Conservation (phyloP, 2,797 vertebrate genomes). For the Gymnocypris eckloni region DNA sequence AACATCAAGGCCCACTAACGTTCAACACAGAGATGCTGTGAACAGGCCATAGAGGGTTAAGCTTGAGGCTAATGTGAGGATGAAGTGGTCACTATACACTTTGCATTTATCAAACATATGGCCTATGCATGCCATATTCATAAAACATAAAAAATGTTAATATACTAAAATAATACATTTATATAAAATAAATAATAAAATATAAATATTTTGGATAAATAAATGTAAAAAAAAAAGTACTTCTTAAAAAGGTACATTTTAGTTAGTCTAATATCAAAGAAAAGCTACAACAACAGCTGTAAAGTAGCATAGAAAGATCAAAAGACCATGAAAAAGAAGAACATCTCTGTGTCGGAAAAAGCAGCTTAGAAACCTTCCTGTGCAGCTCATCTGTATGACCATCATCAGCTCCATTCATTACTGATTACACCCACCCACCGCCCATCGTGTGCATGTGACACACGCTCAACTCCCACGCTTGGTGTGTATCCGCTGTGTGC, state of each 20-base stretch:
- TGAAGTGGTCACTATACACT: neutral
- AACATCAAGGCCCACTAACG: slow-evolving; percentile 40
- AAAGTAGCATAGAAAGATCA: neutral
- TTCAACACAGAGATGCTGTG: slow-evolving; percentile 32
- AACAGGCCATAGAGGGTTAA: neutral
- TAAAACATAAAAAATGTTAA: neutral
- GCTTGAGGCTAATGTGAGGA: neutral
- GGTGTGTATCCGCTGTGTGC: slow-evolving; percentile 27
- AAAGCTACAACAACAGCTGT: neutral
- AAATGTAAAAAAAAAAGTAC: too few species aligned
- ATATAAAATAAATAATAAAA: neutral
- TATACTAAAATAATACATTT: neutral
- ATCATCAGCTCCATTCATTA: slow-evolving; percentile 34
- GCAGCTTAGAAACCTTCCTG: slow-evolving; percentile 9
- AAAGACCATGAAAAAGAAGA: neutral
- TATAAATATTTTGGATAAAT: too few species aligned
- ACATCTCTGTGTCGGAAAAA: slow-evolving; percentile 23
- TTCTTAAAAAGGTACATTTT: neutral
- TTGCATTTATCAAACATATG: neutral
- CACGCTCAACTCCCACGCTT: slow-evolving; percentile 34
- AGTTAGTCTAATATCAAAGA: neutral
- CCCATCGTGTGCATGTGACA: slow-evolving; percentile 46
- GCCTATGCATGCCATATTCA: neutral
- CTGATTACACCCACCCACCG: slow-evolving; percentile 32
- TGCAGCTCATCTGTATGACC: slow-evolving; percentile 30